These are phyloP conservation scores for Quiscalus mexicanus DNA, from an alignment of 2,113 vertebrate species.

Conservation along the genomic window DNA sequence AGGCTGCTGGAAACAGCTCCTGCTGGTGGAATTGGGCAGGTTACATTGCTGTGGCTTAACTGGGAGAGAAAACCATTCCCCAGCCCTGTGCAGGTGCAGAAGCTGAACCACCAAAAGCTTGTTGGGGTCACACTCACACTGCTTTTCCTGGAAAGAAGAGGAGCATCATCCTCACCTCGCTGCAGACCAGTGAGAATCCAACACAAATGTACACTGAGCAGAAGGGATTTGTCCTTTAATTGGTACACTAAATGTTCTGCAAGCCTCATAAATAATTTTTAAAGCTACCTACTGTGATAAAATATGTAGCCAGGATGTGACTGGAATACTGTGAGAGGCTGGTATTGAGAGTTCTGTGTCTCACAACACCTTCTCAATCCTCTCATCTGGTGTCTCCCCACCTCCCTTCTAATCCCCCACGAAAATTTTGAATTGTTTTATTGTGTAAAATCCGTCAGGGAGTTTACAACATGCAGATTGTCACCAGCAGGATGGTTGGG, in stretches of 20 bases:
- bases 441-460: background rate
- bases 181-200: background rate
- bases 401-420: background rate
- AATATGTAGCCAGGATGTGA: background rate
- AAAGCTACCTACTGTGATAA: conserved; percentile 13
- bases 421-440: background rate
- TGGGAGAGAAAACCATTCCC: background rate
- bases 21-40: background rate
- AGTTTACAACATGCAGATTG: background rate
- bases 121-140: background rate
- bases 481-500: background rate
- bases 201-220: background rate
- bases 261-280: conserved; percentile 56
- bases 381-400: background rate
- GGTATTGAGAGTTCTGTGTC: background rate
- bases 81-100: background rate
- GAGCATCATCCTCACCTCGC: background rate
- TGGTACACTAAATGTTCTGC: conserved; percentile 37
- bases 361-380: background rate
- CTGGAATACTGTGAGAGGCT: background rate
- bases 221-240: conserved; percentile 41
- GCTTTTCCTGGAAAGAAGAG: background rate
- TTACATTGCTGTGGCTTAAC: background rate
- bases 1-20: background rate
- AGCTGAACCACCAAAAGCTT: rapidly evolving